Evolutionary conservation across 2,888 invertebrate species (phyloP).

Genomic region (Rhagophthalmus giganteus): DNA sequence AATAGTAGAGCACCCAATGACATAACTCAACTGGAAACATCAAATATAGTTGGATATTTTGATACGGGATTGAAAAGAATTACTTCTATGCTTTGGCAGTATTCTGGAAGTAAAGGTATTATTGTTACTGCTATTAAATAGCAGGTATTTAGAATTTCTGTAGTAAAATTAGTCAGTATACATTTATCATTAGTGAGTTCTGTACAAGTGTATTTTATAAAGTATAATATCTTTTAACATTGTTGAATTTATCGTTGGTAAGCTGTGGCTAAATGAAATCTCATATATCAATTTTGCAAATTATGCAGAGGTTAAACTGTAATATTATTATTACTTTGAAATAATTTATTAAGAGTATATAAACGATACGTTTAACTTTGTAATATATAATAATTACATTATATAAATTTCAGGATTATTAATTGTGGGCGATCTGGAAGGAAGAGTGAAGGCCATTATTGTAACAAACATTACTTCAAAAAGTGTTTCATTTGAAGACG

Average conservation of each 20-base stretch:
- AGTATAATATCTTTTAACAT: no score
- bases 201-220: no score
- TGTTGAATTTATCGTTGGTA: neutral
- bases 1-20: slow-evolving; percentile 32
- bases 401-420: slow-evolving; percentile 34
- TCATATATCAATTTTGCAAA: neutral
- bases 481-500: slow-evolving; percentile 30
- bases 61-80: slow-evolving; percentile 39
- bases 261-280: neutral
- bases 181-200: no score
- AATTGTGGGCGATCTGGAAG: slow-evolving; percentile 43
- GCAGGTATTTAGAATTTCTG: neutral
- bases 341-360: neutral
- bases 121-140: neutral
- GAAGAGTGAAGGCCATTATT: slow-evolving; percentile 42
- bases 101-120: slow-evolving; percentile 37
- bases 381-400: no score
- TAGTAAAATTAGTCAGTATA: neutral
- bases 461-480: slow-evolving; percentile 38
- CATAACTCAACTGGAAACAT: slow-evolving; percentile 31
- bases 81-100: slow-evolving; percentile 43
- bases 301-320: neutral
- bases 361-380: no score
- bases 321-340: neutral
- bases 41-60: slow-evolving; percentile 41